A percentile compares a stretch with the other conserved stretches of the same genome.
phyloP scores from a whole-genome alignment of 2,797 vertebrate genomes.

The Euthynnus affinis region DNA sequence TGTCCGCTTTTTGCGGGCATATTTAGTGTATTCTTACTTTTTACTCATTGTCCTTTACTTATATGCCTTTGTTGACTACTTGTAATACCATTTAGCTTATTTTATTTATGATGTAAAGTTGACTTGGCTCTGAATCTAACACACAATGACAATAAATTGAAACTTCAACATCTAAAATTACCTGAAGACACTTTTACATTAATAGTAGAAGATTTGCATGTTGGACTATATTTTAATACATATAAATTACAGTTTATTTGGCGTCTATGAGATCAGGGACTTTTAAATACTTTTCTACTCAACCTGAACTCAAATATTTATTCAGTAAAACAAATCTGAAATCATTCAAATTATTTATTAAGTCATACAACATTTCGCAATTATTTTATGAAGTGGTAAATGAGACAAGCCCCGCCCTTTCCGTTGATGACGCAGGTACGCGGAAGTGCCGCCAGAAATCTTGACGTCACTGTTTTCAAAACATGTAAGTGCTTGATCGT shows the following conservation, averaged over 20 bases:
- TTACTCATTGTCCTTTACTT: too few relatives aligned
- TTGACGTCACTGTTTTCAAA: slow-evolving; percentile 46
- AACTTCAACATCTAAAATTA: too few relatives aligned
- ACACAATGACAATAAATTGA: too few relatives aligned
- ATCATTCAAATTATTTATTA: background rate
- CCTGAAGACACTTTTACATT: background rate
- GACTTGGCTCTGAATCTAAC: too few relatives aligned
- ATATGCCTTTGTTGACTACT: too few relatives aligned
- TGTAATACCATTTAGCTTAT: too few relatives aligned
- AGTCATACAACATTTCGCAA: background rate
- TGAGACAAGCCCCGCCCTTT: background rate
- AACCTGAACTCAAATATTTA: background rate
- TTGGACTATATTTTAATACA: background rate
- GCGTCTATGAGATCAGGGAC: background rate
- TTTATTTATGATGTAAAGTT: too few relatives aligned
- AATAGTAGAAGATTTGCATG: background rate
- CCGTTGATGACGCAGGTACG: slow-evolving; percentile 20
- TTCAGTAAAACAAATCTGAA: background rate
- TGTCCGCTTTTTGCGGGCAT: too few relatives aligned
- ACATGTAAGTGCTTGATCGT: slow-evolving; percentile 5
- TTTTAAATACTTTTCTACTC: background rate
- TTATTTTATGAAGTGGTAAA: background rate
- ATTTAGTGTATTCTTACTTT: too few relatives aligned
- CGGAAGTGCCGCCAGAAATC: slow-evolving; percentile 68
- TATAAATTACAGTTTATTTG: background rate